Evolutionary conservation across 2,797 vertebrate species (phyloP).

Genomic region (Hyperoplus immaculatus): DNA sequence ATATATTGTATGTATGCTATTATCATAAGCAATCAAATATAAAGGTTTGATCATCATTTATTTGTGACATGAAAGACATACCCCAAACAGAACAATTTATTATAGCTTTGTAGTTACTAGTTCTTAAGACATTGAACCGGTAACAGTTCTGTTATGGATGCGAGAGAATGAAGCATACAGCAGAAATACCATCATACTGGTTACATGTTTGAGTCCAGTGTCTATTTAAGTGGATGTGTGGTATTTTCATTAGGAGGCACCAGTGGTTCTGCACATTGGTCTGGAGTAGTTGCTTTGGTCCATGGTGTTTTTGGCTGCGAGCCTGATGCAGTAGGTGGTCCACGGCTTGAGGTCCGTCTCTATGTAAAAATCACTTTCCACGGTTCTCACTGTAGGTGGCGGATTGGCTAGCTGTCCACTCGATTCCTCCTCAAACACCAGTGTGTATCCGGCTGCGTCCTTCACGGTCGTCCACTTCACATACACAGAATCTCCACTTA

Average conservation of each 20-base stretch:
- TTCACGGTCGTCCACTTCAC: conserved; percentile 74
- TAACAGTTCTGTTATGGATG: conserved; percentile 35
- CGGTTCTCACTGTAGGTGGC: conserved; percentile 13
- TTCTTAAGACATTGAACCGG: conserved; percentile 29
- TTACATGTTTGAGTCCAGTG: conserved; percentile 45
- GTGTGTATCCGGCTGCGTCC: conserved; percentile 65
- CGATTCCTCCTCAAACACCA: conserved; percentile 66
- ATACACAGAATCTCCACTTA: conserved; percentile 58
- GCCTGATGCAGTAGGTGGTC: conserved; percentile 77
- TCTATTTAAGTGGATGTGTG: conserved; percentile 23
- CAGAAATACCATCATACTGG: too few species aligned
- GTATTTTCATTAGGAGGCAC: conserved; percentile 47
- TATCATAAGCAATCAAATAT: conserved; percentile 57
- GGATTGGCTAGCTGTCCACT: conserved; percentile 14
- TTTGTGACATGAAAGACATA: conserved; percentile 42
- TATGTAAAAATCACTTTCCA: conserved; percentile 47
- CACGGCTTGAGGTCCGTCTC: conserved; percentile 70
- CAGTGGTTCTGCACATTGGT: conserved; percentile 68
- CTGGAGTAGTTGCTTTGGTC: conserved; percentile 71
- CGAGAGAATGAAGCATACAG: conserved; percentile 33
- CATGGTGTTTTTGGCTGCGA: conserved; percentile 73
- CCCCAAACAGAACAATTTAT: conserved; percentile 36
- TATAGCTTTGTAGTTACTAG: conserved; percentile 38
- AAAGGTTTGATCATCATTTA: conserved; percentile 57
- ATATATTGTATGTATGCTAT: conserved; percentile 39